Conservation (phyloP, 2,797 vertebrate genomes). For the Dermochelys coriacea region DNA sequence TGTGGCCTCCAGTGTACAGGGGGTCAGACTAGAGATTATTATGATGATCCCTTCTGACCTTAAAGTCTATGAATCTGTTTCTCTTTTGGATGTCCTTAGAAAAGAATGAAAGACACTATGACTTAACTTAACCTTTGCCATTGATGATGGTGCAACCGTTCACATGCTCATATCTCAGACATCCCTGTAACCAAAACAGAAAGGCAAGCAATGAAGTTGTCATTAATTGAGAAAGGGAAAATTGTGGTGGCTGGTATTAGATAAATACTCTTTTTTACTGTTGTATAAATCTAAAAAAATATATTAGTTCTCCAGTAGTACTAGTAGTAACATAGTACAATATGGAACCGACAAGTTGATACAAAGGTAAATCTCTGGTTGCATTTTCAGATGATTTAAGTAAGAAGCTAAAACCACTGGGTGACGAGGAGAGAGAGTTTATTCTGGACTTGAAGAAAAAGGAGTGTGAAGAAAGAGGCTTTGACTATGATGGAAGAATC, state of each 20-base stretch:
- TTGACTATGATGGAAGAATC: conserved; percentile 88
- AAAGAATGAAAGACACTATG: not conserved
- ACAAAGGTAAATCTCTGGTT: not conserved
- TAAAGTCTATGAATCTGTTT: not conserved
- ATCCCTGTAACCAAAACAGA: not conserved
- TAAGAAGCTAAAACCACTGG: conserved; percentile 88
- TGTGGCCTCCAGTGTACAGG: not conserved
- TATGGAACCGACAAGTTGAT: not conserved
- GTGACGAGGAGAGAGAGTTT: conserved; percentile 88
- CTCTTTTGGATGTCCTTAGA: not conserved
- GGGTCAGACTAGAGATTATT: not conserved
- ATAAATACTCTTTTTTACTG: not conserved
- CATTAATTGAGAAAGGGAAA: not conserved
- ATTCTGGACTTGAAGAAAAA: conserved; percentile 90
- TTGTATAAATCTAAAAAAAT: not conserved
- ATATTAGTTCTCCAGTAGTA: not conserved
- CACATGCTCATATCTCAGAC: not conserved
- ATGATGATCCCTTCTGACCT: not conserved
- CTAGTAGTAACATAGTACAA: not conserved
- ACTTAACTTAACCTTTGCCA: not conserved
- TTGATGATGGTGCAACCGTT: not conserved
- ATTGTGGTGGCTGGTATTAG: not conserved
- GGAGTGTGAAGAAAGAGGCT: conserved; percentile 88
- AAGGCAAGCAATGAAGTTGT: not conserved
- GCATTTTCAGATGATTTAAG: conserved; percentile 87